Percentiles rank a stretch among this genome's conserved stretches.
phyloP scores from a whole-genome alignment of 2,888 invertebrate genomes.

The Busseola fusca region DNA sequence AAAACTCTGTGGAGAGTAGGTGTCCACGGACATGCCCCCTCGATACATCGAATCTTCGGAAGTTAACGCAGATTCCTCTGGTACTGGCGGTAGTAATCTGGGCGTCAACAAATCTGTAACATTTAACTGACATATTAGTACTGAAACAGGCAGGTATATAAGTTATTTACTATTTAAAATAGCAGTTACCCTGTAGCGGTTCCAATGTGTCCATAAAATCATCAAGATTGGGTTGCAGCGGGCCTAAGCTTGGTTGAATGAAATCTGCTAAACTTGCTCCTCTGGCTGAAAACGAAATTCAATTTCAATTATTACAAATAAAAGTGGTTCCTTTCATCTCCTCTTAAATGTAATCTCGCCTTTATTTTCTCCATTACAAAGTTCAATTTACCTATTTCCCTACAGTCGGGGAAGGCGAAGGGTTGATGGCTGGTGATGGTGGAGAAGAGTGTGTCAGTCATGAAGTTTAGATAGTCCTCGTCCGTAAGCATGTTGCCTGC shows the following conservation, averaged over 20 bases:
- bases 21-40: constrained; percentile 82
- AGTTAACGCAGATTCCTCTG: constrained; percentile 87
- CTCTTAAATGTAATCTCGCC: not conserved
- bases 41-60: constrained; percentile 87
- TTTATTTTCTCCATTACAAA: not conserved
- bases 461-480: constrained; percentile 95
- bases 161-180: not conserved
- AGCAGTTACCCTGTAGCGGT: constrained; percentile 92
- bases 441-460: constrained; percentile 97
- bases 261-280: constrained; percentile 97
- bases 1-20: constrained; percentile 78
- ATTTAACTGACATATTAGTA: constrained; percentile 14
- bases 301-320: not conserved
- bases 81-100: constrained; percentile 89
- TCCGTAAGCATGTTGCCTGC: constrained; percentile 93
- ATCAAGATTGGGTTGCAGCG: constrained; percentile 98
- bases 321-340: not conserved
- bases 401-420: constrained; percentile 98
- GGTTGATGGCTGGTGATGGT: constrained; percentile 95
- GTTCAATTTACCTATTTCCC: constrained; percentile 95
- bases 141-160: not conserved
- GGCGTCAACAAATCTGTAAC: constrained; percentile 81
- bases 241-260: constrained; percentile 99
- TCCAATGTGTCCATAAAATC: constrained; percentile 98
- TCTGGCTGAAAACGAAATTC: constrained; percentile 89